A percentile compares a stretch with the other conserved stretches of the same genome.
These are phyloP conservation scores for Setophaga coronata DNA, from an alignment of 2,113 vertebrate genomes.

Conservation along the genomic window DNA sequence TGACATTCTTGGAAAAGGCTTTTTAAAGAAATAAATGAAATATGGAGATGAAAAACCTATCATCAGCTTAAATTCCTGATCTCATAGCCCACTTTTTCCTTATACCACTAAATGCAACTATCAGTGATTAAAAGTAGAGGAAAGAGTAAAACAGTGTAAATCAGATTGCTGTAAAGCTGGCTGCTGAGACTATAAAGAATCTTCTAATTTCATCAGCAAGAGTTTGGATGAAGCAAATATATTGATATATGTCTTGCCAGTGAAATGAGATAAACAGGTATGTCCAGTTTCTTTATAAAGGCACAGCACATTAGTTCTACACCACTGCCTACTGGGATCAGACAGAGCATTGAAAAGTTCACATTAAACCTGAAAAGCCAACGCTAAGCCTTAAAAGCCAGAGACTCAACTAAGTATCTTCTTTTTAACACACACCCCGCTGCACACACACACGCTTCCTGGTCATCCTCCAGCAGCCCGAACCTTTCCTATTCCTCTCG, in stretches of 20 bases:
- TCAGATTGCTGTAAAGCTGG: neutral
- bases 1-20: neutral
- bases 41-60: neutral
- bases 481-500: neutral
- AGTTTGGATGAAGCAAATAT: neutral
- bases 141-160: neutral
- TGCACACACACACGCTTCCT: neutral
- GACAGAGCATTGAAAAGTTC: neutral
- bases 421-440: neutral
- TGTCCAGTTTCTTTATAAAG: constrained; percentile 44
- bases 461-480: neutral
- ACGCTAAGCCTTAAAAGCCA: neutral
- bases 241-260: constrained; percentile 1
- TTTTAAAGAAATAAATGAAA: neutral
- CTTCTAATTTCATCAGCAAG: neutral
- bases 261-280: constrained; percentile 57
- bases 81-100: neutral
- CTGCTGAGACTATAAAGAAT: neutral
- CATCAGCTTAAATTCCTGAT: neutral
- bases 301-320: neutral
- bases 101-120: neutral
- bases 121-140: neutral
- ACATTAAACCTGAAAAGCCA: neutral
- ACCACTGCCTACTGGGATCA: neutral
- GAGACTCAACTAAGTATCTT: neutral